Evolutionary conservation across 1,140 invertebrate species (phyloP).

Genomic region (Meloidogyne chitwoodi): DNA sequence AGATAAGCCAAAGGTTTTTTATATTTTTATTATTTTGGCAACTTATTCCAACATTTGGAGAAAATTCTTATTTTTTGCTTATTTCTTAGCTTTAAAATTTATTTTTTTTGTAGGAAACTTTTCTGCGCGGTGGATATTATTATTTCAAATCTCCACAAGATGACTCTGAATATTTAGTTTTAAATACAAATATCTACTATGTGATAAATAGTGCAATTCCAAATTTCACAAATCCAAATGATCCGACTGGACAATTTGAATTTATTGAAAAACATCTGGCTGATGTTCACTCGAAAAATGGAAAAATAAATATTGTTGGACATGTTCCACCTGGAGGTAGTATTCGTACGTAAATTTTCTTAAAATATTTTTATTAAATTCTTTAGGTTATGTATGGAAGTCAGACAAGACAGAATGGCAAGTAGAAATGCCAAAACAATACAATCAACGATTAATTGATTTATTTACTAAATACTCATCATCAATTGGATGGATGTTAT

Average conservation of each 20-base stretch:
- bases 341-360: neutral
- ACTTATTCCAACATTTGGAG: too few relatives aligned
- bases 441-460: constrained; percentile 45
- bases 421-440: constrained; percentile 42
- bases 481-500: constrained; percentile 52
- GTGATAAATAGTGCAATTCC: constrained; percentile 33
- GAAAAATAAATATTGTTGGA: constrained; percentile 45
- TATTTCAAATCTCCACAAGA: constrained; percentile 20
- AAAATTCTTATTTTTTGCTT: too few relatives aligned
- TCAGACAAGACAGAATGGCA: constrained; percentile 19
- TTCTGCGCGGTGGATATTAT: constrained; percentile 53
- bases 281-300: constrained; percentile 25
- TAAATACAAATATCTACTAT: constrained; percentile 59
- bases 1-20: constrained; percentile 26
- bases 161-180: constrained; percentile 36
- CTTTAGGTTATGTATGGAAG: constrained; percentile 4
- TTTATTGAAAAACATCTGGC: constrained; percentile 44
- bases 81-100: neutral
- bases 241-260: constrained; percentile 52
- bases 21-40: constrained; percentile 6
- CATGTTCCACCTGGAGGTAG: constrained; percentile 54
- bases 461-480: constrained; percentile 39
- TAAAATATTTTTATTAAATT: constrained; percentile 10
- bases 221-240: constrained; percentile 37
- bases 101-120: constrained; percentile 42